Percentiles rank a stretch among this genome's conserved stretches.
phyloP scores from a whole-genome alignment of 2,113 vertebrate species.

The Periophthalmus modestus region DNA sequence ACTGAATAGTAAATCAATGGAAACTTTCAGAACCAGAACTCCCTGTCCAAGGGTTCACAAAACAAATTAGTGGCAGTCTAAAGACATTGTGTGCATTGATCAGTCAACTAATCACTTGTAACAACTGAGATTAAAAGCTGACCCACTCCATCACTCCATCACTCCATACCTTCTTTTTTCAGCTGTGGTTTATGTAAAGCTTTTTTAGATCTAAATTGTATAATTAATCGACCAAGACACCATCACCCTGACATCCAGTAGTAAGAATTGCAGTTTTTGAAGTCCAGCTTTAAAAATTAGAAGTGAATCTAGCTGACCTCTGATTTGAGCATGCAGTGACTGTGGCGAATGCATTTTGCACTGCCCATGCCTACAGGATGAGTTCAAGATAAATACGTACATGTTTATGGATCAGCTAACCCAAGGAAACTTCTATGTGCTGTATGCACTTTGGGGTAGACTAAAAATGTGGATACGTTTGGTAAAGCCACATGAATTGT shows the following conservation, averaged over 20 bases:
- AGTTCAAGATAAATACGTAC: not conserved
- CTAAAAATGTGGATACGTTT: slow-evolving; percentile 15
- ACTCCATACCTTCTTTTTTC: not conserved
- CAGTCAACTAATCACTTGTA: not conserved
- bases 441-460: not conserved
- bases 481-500: slow-evolving; percentile 44
- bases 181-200: not conserved
- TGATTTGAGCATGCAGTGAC: not conserved
- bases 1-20: no score
- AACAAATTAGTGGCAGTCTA: not conserved
- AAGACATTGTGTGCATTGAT: not conserved
- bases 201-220: not conserved
- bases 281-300: not conserved
- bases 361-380: not conserved
- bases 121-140: not conserved
- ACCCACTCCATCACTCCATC: no score
- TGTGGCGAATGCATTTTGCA: not conserved
- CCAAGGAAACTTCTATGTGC: not conserved
- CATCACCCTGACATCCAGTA: no score
- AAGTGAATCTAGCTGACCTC: not conserved
- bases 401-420: not conserved
- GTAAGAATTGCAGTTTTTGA: not conserved
- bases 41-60: not conserved
- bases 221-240: not conserved
- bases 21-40: not conserved